Conservation (phyloP, 2,888 invertebrate species). For the Cryptus armator region DNA sequence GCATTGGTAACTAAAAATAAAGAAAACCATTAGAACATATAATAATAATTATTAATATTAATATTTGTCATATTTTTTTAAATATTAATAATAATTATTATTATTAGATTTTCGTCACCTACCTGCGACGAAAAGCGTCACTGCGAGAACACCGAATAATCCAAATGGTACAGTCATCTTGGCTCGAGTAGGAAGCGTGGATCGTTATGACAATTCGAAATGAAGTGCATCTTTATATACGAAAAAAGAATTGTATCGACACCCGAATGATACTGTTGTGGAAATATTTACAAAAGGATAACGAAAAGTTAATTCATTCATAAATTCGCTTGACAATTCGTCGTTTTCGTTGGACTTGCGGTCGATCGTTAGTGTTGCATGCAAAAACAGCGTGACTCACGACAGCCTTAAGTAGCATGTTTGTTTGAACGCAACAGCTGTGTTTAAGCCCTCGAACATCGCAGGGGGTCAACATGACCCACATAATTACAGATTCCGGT, state of each 20-base stretch:
- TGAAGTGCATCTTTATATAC: background rate
- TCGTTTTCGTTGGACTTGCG: too few species aligned
- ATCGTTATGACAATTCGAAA: background rate
- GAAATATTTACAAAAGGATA: background rate
- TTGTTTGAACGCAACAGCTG: background rate
- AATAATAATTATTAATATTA: too few species aligned
- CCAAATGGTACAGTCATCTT: background rate
- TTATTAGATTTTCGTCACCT: background rate
- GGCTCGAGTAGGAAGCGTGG: background rate
- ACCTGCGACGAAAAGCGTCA: background rate
- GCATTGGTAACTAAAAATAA: constrained; percentile 7
- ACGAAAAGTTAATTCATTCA: background rate
- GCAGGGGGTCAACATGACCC: too few species aligned
- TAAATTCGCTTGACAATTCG: background rate
- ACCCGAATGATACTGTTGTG: background rate
- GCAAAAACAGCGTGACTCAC: too few species aligned
- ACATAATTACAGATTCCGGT: background rate
- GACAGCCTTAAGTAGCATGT: background rate
- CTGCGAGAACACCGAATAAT: background rate
- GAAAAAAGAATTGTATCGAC: background rate
- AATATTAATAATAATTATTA: background rate
- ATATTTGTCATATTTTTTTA: too few species aligned
- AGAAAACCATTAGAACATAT: background rate
- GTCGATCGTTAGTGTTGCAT: too few species aligned
- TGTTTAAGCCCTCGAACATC: background rate